phyloP scores from a whole-genome alignment of 2,797 vertebrate species.

The Chloroceryle inda region DNA sequence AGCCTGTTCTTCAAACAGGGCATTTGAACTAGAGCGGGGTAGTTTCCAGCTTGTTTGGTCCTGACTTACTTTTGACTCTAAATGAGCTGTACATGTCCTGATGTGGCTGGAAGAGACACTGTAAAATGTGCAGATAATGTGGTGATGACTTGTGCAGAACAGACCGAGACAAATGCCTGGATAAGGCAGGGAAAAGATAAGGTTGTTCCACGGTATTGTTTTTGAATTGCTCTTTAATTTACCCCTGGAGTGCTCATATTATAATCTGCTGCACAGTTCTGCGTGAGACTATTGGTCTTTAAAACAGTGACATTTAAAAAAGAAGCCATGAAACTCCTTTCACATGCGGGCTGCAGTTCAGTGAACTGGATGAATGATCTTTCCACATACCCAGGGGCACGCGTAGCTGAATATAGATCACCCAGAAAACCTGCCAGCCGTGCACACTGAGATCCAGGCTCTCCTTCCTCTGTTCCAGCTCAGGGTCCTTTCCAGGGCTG shows the following conservation, averaged over 20 bases:
- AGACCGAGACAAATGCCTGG: slow-evolving; percentile 8
- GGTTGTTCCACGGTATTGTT: slow-evolving; percentile 33
- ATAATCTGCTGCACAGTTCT: slow-evolving; percentile 1
- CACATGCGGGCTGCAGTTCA: slow-evolving; percentile 41
- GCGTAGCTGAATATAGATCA: slow-evolving; percentile 50
- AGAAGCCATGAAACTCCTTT: neutral
- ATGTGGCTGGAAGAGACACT: neutral
- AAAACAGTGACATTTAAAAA: slow-evolving; percentile 43
- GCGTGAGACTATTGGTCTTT: neutral
- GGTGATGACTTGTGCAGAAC: neutral
- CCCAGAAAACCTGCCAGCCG: slow-evolving; percentile 31
- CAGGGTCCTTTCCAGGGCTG: neutral
- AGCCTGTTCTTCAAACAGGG: fast-evolving
- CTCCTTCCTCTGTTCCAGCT: neutral
- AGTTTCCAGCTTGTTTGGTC: neutral
- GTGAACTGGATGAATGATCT: slow-evolving; percentile 65
- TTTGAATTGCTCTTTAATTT: slow-evolving; percentile 57
- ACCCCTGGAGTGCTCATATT: neutral
- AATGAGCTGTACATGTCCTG: neutral
- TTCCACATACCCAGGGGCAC: slow-evolving; percentile 39
- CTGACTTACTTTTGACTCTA: neutral
- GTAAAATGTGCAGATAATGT: neutral
- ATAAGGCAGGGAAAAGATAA: slow-evolving; percentile 10
- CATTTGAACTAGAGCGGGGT: neutral
- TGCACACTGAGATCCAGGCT: neutral